Base-by-base conservation (phyloP, 2,797 vertebrate genomes). In the Tarsius wallacei region DNA sequence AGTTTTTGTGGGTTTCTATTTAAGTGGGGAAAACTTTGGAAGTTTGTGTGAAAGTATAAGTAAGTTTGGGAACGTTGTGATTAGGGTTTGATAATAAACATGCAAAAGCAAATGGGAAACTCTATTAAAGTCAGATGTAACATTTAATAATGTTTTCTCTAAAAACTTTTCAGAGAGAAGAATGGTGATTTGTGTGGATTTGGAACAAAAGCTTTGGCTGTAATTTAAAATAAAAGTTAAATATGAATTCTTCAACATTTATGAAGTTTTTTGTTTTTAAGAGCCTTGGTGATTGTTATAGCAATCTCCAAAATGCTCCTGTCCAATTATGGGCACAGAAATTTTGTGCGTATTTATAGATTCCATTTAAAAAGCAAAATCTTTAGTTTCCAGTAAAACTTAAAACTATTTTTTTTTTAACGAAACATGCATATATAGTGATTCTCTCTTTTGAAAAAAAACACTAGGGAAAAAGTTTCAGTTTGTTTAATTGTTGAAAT, bases 1-100 rank as follows among this genome's bases (percentile, higher is more conserved):
- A 97, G 61, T 98, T 98, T 95, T 98, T 98, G 96, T 98, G 97
- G 96, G 92, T 85, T 97, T 98, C 98, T 97, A 90, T 98, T 98
- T 98, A 98, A 98, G 97, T 98, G 97, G 96, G 0, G 97, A 97
- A 98, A 97, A 98, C 98, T 98, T 98, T 97, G 96, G 80, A 96
- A 98, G 97, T 93, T 97, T 98, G 95, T 98, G 96, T 98, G 97
- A 98, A 99, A 98, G 94, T 98, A 97, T 90, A 98, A 98, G 96
- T 81, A 97, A 84, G 92, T 97, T 98, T 96, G 97, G 97, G 97
- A 95, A 98, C 97, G 96, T 97, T 98, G 90, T 98, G 95, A 98
- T 98, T 98, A 96, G 97, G 98, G 91, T 98, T 98, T 96, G 97
- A 97, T 97, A 98, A 97, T 98, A 98, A 98, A 98, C 96, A 98